A percentile compares a stretch with the other conserved stretches of the same genome.
Evolutionary conservation across 2,888 invertebrate species (phyloP).

Genomic region (Drosophila conformis): DNA sequence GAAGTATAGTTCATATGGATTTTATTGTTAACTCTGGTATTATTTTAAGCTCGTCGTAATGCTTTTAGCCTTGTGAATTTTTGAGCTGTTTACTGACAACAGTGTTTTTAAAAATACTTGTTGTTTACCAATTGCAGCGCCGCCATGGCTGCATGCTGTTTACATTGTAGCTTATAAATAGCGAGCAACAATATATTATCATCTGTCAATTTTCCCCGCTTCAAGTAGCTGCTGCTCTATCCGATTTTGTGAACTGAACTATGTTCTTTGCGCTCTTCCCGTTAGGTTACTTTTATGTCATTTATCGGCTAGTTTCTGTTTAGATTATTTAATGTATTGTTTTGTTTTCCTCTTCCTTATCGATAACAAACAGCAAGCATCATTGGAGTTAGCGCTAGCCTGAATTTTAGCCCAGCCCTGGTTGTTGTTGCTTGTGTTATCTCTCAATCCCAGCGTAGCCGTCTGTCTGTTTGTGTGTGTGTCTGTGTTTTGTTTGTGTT

Average conservation of each 20-base stretch:
- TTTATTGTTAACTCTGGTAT: slow-evolving; percentile 12
- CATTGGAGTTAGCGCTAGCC: slow-evolving; percentile 46
- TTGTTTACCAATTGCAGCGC: slow-evolving; percentile 12
- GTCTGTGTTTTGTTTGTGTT: slow-evolving; percentile 24
- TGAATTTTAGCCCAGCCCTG: slow-evolving; percentile 25
- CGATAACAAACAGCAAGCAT: slow-evolving; percentile 5
- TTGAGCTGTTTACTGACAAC: slow-evolving; percentile 58
- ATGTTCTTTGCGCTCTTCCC: slow-evolving; percentile 10
- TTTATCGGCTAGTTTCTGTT: slow-evolving; percentile 59
- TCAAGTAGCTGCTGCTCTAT: slow-evolving; percentile 31
- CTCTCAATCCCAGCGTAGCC: slow-evolving; percentile 50
- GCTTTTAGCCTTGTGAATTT: slow-evolving; percentile 54
- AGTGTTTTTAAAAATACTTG: slow-evolving; percentile 29
- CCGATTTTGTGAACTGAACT: slow-evolving; percentile 27
- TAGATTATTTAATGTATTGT: slow-evolving; percentile 61
- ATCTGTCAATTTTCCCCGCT: slow-evolving; percentile 26
- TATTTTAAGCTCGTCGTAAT: slow-evolving; percentile 29
- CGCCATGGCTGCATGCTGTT: slow-evolving; percentile 24
- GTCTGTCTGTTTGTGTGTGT: slow-evolving; percentile 17
- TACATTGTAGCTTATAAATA: slow-evolving; percentile 43
- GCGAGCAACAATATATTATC: slow-evolving; percentile 14
- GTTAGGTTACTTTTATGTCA: slow-evolving; percentile 44
- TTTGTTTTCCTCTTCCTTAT: slow-evolving; percentile 33
- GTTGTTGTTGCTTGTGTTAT: slow-evolving; percentile 28
- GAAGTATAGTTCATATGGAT: slow-evolving; percentile 21